Percentiles rank a stretch among this genome's conserved stretches.
Conservation (phyloP, 2,113 vertebrate species). For the Megalops atlanticus region DNA sequence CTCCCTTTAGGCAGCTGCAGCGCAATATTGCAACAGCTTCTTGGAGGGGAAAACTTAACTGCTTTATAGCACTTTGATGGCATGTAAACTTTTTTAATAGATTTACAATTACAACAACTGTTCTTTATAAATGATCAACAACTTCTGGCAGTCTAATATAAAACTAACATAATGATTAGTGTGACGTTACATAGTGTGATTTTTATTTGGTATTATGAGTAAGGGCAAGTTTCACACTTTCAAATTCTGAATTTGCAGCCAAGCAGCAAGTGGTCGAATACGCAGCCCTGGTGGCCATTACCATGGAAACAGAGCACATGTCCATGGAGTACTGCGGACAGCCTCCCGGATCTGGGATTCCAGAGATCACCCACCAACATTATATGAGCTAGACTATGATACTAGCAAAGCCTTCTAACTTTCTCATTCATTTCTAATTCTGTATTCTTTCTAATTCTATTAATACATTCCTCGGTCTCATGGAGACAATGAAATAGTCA, state of each 20-base stretch:
- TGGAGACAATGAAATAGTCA: too few species aligned
- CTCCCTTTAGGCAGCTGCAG: constrained; percentile 21
- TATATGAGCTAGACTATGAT: neutral
- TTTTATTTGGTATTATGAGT: too few species aligned
- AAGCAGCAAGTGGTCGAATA: neutral
- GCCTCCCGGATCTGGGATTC: neutral
- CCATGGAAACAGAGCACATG: neutral
- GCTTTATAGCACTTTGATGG: neutral
- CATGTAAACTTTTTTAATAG: neutral
- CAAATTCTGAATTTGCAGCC: neutral
- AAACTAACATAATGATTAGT: too few species aligned
- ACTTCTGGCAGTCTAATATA: too few species aligned
- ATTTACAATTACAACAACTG: neutral
- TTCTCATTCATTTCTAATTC: too few species aligned
- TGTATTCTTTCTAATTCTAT: too few species aligned
- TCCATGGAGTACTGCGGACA: neutral
- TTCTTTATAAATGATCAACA: neutral
- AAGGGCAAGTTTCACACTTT: neutral
- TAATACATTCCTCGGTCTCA: too few species aligned
- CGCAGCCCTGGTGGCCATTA: neutral
- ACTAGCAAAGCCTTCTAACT: neutral
- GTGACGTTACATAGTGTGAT: too few species aligned
- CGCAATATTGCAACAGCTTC: constrained; percentile 22
- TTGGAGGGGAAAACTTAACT: constrained; percentile 7
- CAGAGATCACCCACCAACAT: neutral